Evolutionary conservation across 2,797 vertebrate genomes (phyloP), one percentile per base, ranked within the genome.

Genomic region (Loris lydekkerianus): DNA sequence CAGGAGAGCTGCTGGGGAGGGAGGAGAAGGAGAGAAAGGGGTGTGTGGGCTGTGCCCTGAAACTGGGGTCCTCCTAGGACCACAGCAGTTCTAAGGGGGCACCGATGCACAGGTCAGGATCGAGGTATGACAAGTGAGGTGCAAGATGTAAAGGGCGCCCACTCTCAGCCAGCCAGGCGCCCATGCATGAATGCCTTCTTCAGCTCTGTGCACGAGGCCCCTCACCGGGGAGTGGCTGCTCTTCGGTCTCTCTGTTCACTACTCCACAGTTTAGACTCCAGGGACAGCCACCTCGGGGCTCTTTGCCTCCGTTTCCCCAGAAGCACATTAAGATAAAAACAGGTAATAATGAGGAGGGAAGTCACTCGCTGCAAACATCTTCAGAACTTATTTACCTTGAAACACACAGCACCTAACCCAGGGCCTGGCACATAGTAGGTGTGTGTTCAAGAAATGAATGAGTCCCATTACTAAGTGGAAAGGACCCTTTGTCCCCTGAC

Each of bases 271-370:
- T 40, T 40, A 40, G 40, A 40, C 40, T 40, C 40, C 40, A 40
- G 23, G 37, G 56, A 70, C 20, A 86, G 46, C n/a, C 49, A 61
- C 27, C 37, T n/a, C 34, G 4, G 43, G 11, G 5, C 37, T 85
- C 63, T 43, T 10, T 73, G 34, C 60, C 86, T 89, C 63, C 1
- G 5, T 75, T 87, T 37, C 43, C 46, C 29, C 49, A 84, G 65
- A 88, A 89, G 49, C 86, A 89, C 91, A 85, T 56, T 56, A 37
- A 23, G 65, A 73, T 40, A 46, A 37, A 58, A 84, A 89, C 56
- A 78, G 78, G 11, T 29, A 5, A 85, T 46, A 40, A 18, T 23
- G 17, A 85, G 29, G 43, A 58, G 72, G 65, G 14, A 49, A 13
- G 31, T 58, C n/a, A 21, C 65, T 96, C 53, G 21, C 49, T 37